Evolutionary conservation across 2,888 invertebrate species (phyloP), one percentile per base, ranked within the genome.

Genomic region (Euzophera pinguis): DNA sequence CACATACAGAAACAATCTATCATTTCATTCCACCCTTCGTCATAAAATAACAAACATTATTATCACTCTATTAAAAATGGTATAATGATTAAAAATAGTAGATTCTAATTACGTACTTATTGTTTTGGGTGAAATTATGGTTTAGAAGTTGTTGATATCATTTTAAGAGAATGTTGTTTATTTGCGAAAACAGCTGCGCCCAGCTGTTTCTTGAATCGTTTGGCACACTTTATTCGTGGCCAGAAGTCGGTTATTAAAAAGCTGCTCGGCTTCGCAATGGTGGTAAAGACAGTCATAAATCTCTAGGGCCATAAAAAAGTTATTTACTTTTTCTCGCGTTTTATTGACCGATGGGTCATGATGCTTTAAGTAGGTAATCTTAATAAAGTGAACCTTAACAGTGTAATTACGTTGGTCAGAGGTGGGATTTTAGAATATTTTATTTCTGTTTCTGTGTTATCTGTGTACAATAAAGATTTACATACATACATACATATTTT

Each of bases 231-330:
- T 9, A 35, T 51, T 38, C 16, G 29, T 50, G 29, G 29, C 45
- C 37, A 14, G 45, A n/a, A 42, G 34, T 22, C 37, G 45, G 27
- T 27, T 51, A 51, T 51, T 51, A 38, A 51, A 50, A 45, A 43
- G 50, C 45, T 5, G 27, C 43, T 27, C 51, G 38, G 45, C 45
- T 38, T 38, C 45, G 37, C 32, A 38, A 42, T n/a, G n/a, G 41
- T 54, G 48, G 51, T 51, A 48, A 51, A 54, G 42, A 47, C 32
- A 34, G 29, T 29, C 54, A 51, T 54, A 51, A 54, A 48, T 54
- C 47, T 35, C 35, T 37, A 13, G 14, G 41, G 32, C n/a, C 14
- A 42, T 42, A 37, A 42, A 47, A 47, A 35, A 29, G 29, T 42
- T 41, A 41, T 47, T 35, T 45, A 29, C 32, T 45, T 22, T 41